These are phyloP conservation scores for Otolemur crassicaudatus DNA, from an alignment of 2,797 vertebrate genomes.

Conservation along the genomic window DNA sequence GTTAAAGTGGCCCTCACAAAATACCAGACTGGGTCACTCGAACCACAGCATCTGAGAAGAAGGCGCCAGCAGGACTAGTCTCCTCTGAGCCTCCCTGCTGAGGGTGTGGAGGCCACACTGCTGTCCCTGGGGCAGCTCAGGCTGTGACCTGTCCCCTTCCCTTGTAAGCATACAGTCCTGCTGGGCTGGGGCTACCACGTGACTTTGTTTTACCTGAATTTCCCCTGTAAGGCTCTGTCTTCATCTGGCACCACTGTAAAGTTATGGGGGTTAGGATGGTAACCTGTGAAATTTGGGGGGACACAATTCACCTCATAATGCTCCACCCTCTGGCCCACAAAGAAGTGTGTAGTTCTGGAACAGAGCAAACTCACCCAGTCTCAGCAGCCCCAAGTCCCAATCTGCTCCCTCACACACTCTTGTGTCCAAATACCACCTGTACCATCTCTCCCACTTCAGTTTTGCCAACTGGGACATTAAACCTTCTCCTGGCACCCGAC, in stretches of 20 bases:
- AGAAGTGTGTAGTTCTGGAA: not conserved
- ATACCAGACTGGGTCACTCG: not conserved
- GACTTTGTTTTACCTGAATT: not conserved
- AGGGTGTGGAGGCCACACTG: too few species aligned
- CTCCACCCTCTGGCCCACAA: not conserved
- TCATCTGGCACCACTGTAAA: not conserved
- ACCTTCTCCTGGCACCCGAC: not conserved
- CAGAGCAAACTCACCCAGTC: not conserved
- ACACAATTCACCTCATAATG: not conserved
- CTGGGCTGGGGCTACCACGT: not conserved
- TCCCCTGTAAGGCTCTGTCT: not conserved
- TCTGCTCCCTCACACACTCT: not conserved
- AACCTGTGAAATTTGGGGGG: not conserved
- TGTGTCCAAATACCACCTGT: not conserved
- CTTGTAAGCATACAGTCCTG: not conserved
- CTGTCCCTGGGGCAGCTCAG: too few species aligned
- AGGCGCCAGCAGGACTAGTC: not conserved
- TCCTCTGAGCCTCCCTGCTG: not conserved
- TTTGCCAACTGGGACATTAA: not conserved
- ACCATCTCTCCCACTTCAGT: constrained; percentile 8
- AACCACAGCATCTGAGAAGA: not conserved
- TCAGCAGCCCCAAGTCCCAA: not conserved
- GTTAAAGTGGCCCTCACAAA: not conserved
- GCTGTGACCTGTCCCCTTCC: not conserved
- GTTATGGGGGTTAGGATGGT: not conserved